Percentiles rank a stretch among this genome's conserved stretches.
Conservation (phyloP, 1,140 invertebrate genomes). For the Anthonomus grandis region DNA sequence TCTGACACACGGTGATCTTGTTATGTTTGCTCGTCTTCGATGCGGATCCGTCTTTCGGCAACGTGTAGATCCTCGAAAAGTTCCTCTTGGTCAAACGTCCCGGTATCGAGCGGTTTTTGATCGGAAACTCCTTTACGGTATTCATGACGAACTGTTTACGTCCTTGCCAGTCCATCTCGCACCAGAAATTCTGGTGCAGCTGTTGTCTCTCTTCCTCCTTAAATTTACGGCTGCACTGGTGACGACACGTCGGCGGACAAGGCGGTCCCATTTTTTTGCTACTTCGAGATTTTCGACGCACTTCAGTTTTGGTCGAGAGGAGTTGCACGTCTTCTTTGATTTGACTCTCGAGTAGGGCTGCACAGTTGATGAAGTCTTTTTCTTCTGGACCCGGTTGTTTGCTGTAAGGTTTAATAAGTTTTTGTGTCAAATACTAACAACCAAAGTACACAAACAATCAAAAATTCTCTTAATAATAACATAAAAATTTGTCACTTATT, state of each 20-base stretch:
- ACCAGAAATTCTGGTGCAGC: conserved; percentile 18
- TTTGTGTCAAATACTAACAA: too few species aligned
- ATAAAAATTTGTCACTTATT: too few species aligned
- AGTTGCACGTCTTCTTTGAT: conserved; percentile 16
- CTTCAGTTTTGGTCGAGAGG: conserved; percentile 11
- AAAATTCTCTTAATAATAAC: too few species aligned
- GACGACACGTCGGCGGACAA: conserved; percentile 14
- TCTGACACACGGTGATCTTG: conserved; percentile 19
- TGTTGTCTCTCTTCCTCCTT: conserved; percentile 8
- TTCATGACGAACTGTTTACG: conserved; percentile 20
- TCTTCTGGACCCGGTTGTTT: background rate
- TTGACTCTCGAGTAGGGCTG: conserved; percentile 10
- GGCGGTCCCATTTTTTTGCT: conserved; percentile 19
- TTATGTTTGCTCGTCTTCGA: conserved; percentile 1
- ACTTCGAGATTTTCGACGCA: background rate
- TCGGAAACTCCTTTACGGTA: conserved; percentile 19
- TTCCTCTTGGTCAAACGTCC: conserved; percentile 10
- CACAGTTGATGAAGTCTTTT: conserved; percentile 11
- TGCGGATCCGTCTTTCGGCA: too few species aligned
- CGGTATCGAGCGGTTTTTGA: conserved; percentile 17
- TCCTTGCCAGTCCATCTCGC: conserved; percentile 15
- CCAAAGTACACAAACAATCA: too few species aligned
- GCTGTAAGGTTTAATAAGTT: too few species aligned
- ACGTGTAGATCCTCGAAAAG: conserved; percentile 14
- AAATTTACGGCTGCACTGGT: conserved; percentile 12